Percentiles rank a stretch among this genome's conserved stretches.
Evolutionary conservation across 64 coral and sea anemone genomes (phyloP).

Genomic region (Anthopleura sola): DNA sequence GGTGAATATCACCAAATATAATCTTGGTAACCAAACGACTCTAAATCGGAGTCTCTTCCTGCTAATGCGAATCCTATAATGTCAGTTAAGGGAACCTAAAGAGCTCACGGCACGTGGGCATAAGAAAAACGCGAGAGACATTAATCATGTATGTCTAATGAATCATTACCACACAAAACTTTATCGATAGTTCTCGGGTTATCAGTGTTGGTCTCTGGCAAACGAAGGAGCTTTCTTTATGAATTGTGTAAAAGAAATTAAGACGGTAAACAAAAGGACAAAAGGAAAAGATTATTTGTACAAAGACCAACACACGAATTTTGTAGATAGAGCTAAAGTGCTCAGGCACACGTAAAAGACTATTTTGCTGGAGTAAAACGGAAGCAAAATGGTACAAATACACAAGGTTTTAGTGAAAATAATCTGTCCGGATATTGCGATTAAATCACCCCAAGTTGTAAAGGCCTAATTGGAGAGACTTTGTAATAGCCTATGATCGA

Average conservation of each 20-base stretch:
- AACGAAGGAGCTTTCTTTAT: constrained; percentile 58
- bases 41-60: background rate
- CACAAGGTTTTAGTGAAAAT: constrained; percentile 83
- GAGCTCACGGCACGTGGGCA: background rate
- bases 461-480: constrained; percentile 75
- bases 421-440: constrained; percentile 77
- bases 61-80: background rate
- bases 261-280: constrained; percentile 57
- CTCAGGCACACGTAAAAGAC: constrained; percentile 39
- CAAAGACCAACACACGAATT: constrained; percentile 13
- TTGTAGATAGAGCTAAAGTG: constrained; percentile 33
- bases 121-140: background rate
- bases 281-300: constrained; percentile 9
- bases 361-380: constrained; percentile 35
- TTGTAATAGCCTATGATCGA: constrained; percentile 78
- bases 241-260: constrained; percentile 94
- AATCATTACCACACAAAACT: constrained; percentile 13
- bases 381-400: constrained; percentile 50
- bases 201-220: constrained; percentile 53
- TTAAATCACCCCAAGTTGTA: constrained; percentile 60
- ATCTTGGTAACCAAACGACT: background rate
- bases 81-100: background rate
- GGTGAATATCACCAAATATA: constrained; percentile 23
- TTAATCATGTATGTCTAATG: constrained; percentile 21
- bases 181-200: background rate